Percentiles rank a stretch among this genome's conserved stretches.
Conservation (phyloP, 2,888 invertebrate genomes). For the Platycnemis pennipes region DNA sequence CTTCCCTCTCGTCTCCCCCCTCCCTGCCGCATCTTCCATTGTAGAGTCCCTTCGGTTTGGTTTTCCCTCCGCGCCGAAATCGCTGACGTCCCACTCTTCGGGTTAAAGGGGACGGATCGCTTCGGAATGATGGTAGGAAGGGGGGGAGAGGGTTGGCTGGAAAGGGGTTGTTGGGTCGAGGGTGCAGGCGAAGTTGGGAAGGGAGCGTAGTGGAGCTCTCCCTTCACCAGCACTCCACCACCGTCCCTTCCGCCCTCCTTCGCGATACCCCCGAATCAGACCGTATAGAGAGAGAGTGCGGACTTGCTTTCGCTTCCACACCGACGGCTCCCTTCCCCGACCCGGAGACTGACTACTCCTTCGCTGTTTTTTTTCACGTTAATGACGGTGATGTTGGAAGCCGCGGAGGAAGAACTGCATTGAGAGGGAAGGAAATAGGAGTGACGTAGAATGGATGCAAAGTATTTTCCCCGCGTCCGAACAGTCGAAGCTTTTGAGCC, state of each 20-base stretch:
- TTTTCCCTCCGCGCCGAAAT: neutral
- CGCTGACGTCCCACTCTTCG: neutral
- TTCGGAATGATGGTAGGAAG: neutral
- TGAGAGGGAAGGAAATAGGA: neutral
- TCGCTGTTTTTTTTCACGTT: neutral
- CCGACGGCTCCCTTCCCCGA: neutral
- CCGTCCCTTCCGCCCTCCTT: neutral
- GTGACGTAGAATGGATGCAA: neutral
- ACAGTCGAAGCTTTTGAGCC: no score
- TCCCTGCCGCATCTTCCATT: neutral
- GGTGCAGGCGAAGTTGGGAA: neutral
- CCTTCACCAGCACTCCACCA: no score
- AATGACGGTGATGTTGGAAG: neutral
- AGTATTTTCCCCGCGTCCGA: neutral
- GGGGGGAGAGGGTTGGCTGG: neutral
- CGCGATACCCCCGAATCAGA: neutral
- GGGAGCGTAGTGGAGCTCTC: no score
- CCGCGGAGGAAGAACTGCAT: neutral
- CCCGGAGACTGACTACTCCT: neutral
- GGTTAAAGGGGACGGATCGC: neutral
- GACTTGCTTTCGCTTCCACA: neutral
- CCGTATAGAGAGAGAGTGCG: neutral
- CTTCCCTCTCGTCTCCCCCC: neutral
- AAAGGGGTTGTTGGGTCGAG: neutral
- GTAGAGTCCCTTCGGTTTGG: no score